Evolutionary conservation across 2,797 vertebrate species (phyloP), one percentile per base, ranked within the genome.

Genomic region (Amblyopsis hoosieri): DNA sequence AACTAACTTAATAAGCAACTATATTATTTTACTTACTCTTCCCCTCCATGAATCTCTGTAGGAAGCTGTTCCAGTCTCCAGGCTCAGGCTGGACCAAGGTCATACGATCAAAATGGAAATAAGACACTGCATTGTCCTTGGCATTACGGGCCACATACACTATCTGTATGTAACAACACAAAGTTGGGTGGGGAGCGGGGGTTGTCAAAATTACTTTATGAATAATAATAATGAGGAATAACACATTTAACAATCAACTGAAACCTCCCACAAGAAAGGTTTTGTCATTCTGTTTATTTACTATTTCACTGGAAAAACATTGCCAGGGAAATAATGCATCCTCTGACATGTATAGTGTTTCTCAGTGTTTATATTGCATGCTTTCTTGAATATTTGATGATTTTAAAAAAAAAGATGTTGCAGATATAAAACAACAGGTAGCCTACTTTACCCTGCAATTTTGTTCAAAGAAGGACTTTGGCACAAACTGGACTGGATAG

Each of bases 381-480:
- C 19, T 23, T 19, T 23, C 0, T 23, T 23, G 2, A 23, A 3
- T 23, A 23, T 23, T 23, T 3, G 19, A 23, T 23, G 19, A 2
- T 23, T 23, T 19, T 1, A 2, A 17, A 19, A 19, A 23, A 23
- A 23, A 23, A 23, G 19, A 23, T 23, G 19, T 23, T 23, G 19
- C 19, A 23, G 2, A 23, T 23, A 23, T 2, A 2, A 23, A 23
- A 23, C 19, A 23, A 23, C 4, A 54, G 6, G 9, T n/a, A 23
- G 19, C 19, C 0, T 31, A 54, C 4, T 15, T 65, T 81, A 93
- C 91, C 83, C 53, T 83, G 79, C 88, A 64, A 64, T 82, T 85
- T 51, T 91, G 76, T 63, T 92, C 90, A 88, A 84, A 92, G 75
- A 92, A 91, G 4, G 88, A 89, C 51, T 86, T 88, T 12, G 89